These are phyloP conservation scores for Amaurobius ferox DNA, from an alignment of 2,888 invertebrate species.

Conservation along the genomic window DNA sequence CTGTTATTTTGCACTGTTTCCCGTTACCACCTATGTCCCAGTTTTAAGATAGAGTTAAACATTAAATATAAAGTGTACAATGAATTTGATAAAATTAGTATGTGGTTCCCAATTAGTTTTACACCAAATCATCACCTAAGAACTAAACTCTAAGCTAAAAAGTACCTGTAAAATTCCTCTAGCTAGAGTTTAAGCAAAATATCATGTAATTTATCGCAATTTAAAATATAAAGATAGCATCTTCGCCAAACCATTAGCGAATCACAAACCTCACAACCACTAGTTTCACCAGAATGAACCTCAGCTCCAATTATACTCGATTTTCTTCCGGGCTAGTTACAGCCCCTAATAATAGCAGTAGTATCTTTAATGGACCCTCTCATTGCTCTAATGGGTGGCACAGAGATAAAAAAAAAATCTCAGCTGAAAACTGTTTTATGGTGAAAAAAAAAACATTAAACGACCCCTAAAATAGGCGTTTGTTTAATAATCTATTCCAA, in stretches of 20 bases:
- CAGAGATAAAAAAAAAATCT: not conserved
- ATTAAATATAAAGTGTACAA: too few species aligned
- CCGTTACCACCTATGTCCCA: too few species aligned
- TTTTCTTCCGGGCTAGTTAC: not conserved
- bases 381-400: not conserved
- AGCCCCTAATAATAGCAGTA: not conserved
- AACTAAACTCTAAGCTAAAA: too few species aligned
- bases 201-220: not conserved
- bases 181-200: too few species aligned
- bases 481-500: not conserved
- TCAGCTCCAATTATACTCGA: not conserved
- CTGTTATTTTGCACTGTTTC: too few species aligned
- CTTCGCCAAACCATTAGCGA: not conserved
- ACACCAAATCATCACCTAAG: too few species aligned
- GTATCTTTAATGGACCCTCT: not conserved
- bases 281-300: not conserved
- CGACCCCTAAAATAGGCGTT: not conserved
- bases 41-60: too few species aligned
- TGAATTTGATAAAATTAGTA: too few species aligned
- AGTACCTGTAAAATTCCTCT: too few species aligned
- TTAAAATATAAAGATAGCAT: not conserved
- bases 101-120: too few species aligned
- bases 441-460: not conserved
- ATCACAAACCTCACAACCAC: not conserved
- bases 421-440: not conserved